Evolutionary conservation across 2,113 vertebrate species (phyloP).

Genomic region (Puntigrus tetrazona): DNA sequence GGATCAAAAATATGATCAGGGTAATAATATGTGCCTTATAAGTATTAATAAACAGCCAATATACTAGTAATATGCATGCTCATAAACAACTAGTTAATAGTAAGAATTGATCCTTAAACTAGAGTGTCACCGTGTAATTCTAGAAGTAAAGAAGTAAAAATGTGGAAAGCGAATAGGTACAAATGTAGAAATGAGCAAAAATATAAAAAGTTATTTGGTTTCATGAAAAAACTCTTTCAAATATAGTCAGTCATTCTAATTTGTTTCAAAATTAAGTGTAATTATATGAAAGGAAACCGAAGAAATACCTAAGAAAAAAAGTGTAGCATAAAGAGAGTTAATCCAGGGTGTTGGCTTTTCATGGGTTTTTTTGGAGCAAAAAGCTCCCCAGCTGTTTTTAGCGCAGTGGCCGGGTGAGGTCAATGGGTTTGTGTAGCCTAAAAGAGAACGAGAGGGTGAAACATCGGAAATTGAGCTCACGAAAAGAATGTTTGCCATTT

Average conservation of each 20-base stretch:
- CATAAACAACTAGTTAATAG: too few relatives aligned
- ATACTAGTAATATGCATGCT: too few relatives aligned
- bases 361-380: conserved; percentile 66
- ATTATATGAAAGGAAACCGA: neutral
- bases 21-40: too few relatives aligned
- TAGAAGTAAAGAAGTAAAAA: too few relatives aligned
- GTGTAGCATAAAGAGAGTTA: conserved; percentile 63
- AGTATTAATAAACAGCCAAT: too few relatives aligned
- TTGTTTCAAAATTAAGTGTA: neutral
- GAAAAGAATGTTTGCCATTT: conserved; percentile 1
- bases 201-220: too few relatives aligned
- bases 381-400: conserved; percentile 71
- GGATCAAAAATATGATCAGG: neutral
- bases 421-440: conserved; percentile 67
- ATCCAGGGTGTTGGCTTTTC: conserved; percentile 66
- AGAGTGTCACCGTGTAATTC: too few relatives aligned
- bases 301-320: neutral
- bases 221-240: too few relatives aligned
- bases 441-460: conserved; percentile 28
- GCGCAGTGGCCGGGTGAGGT: conserved; percentile 67
- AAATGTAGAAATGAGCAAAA: too few relatives aligned
- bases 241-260: neutral
- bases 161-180: too few relatives aligned
- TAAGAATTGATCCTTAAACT: too few relatives aligned
- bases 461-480: neutral